Conservation (phyloP, 2,888 invertebrate species). For the Dermolepida albohirtum region DNA sequence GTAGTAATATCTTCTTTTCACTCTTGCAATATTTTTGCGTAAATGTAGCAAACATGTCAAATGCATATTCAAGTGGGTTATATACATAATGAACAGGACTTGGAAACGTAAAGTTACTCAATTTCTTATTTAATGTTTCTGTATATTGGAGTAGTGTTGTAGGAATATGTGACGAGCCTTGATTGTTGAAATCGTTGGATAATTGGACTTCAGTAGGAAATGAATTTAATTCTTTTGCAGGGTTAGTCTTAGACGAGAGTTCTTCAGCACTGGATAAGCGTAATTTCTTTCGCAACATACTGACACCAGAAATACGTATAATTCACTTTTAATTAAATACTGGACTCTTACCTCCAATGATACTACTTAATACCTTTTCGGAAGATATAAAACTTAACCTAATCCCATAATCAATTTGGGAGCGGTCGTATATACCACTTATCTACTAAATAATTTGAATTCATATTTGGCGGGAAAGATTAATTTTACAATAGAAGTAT, state of each 20-base stretch:
- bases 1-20: conserved; percentile 79
- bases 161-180: conserved; percentile 40
- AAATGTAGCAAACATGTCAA: conserved; percentile 80
- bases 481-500: too few relatives aligned
- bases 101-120: conserved; percentile 67
- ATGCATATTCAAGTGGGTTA: conserved; percentile 89
- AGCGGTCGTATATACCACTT: too few relatives aligned
- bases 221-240: neutral
- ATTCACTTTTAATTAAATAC: too few relatives aligned
- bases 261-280: conserved; percentile 43
- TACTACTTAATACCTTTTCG: too few relatives aligned
- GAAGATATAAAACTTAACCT: too few relatives aligned
- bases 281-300: conserved; percentile 50
- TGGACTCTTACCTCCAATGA: too few relatives aligned
- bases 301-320: neutral
- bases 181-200: neutral
- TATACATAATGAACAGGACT: conserved; percentile 71
- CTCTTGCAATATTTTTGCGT: conserved; percentile 75
- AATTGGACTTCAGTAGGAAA: neutral
- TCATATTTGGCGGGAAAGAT: too few relatives aligned
- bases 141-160: conserved; percentile 55
- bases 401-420: too few relatives aligned
- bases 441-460: too few relatives aligned
- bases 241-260: neutral
- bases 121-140: conserved; percentile 64